These are phyloP conservation scores for Hippolais icterina DNA, from an alignment of 2,113 vertebrate genomes.

Conservation along the genomic window DNA sequence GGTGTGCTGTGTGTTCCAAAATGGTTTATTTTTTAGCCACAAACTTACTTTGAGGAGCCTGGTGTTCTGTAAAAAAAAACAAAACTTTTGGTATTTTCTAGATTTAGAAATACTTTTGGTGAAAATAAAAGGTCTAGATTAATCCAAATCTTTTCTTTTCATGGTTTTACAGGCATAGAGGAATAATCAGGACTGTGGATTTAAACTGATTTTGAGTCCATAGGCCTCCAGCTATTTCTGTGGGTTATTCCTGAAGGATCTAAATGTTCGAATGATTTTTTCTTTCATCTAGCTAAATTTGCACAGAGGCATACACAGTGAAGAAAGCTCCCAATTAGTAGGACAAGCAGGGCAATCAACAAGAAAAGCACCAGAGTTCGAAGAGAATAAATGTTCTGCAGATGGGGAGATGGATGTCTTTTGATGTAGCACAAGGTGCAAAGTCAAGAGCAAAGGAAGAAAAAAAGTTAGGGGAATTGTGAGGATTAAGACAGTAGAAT, in stretches of 20 bases:
- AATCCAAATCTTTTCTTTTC: neutral
- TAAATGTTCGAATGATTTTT: neutral
- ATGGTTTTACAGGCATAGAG: neutral
- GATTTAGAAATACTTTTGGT: neutral
- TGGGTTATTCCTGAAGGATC: neutral
- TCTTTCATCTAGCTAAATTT: neutral
- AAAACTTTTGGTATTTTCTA: neutral
- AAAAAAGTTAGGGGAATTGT: neutral
- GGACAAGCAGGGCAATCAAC: neutral
- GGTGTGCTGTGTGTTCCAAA: neutral
- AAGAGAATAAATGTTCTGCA: neutral
- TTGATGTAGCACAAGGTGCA: neutral
- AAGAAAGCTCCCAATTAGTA: neutral
- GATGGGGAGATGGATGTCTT: neutral
- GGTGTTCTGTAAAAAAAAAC: rapidly evolving
- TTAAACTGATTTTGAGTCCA: neutral
- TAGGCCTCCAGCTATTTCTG: neutral
- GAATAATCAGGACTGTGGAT: neutral
- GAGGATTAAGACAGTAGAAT: neutral
- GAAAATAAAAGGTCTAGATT: neutral
- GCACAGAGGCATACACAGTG: neutral
- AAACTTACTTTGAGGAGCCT: neutral
- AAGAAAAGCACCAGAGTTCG: neutral
- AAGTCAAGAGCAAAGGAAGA: neutral
- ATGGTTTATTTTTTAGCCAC: neutral